phyloP scores from a whole-genome alignment of 2,113 vertebrate genomes.

The Oryzias celebensis region DNA sequence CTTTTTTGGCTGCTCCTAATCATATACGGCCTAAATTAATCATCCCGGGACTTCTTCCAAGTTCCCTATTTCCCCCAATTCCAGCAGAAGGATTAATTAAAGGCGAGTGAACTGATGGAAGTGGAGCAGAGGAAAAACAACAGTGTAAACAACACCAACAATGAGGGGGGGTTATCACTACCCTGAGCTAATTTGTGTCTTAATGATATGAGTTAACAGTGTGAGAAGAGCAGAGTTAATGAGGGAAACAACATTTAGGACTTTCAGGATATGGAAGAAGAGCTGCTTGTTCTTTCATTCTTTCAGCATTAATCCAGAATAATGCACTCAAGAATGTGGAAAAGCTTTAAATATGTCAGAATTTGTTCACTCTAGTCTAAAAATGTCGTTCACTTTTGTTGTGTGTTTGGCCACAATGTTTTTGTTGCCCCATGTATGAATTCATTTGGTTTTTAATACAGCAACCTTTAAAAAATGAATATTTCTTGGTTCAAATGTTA shows the following conservation, averaged over 20 bases:
- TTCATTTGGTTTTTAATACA: not conserved
- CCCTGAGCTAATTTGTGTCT: conserved; percentile 49
- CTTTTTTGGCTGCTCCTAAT: conserved; percentile 62
- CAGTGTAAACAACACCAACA: conserved; percentile 66
- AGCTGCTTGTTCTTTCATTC: conserved; percentile 1
- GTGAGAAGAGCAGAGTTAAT: conserved; percentile 44
- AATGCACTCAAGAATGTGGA: not conserved
- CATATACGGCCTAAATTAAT: conserved; percentile 66
- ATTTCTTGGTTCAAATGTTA: not conserved
- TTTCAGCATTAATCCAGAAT: conserved; percentile 14
- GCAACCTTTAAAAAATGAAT: not conserved
- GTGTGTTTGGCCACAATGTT: no score
- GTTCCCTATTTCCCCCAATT: conserved; percentile 38
- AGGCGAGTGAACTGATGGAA: conserved; percentile 52
- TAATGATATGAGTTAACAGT: conserved; percentile 50
- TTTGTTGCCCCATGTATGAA: no score
- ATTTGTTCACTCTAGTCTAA: not conserved
- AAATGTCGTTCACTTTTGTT: no score
- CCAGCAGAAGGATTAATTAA: conserved; percentile 68
- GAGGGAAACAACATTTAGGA: conserved; percentile 51
- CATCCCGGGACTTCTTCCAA: conserved; percentile 65
- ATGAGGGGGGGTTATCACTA: conserved; percentile 49
- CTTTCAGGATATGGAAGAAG: not conserved
- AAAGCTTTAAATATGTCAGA: not conserved
- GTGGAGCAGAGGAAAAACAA: conserved; percentile 47